phyloP scores from a whole-genome alignment of 2,113 vertebrate genomes.

The Cavia aperea region DNA sequence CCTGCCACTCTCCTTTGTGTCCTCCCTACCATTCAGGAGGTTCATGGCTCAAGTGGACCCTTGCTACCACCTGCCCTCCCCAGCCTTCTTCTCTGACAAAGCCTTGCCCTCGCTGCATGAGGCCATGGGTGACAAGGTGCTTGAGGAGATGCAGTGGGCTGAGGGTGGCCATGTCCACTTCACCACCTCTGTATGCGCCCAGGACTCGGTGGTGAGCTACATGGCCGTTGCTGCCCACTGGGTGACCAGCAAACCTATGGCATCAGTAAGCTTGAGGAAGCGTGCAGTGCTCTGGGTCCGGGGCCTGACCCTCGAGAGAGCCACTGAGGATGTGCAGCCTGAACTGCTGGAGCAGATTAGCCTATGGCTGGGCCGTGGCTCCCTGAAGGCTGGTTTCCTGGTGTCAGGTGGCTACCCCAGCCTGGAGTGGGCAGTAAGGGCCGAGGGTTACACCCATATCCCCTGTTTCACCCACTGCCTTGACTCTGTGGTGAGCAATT shows the following conservation, averaged over 20 bases:
- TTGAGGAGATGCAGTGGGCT: conserved; percentile 23
- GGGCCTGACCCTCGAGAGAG: neutral
- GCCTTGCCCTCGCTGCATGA: conserved; percentile 34
- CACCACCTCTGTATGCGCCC: neutral
- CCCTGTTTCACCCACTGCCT: conserved; percentile 59
- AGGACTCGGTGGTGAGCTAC: neutral
- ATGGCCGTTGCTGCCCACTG: conserved; percentile 45
- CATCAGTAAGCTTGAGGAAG: neutral
- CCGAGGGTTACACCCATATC: neutral
- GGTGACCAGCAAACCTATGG: fast-evolving
- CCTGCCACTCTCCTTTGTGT: conserved; percentile 29
- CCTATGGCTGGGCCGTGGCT: conserved; percentile 34
- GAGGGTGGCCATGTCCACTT: neutral
- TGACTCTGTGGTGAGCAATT: conserved; percentile 30
- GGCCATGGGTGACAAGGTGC: neutral
- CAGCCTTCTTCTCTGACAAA: neutral
- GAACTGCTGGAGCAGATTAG: conserved; percentile 32
- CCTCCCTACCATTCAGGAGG: conserved; percentile 30
- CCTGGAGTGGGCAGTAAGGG: neutral
- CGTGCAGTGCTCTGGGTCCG: conserved; percentile 26
- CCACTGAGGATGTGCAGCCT: neutral
- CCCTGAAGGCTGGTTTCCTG: conserved; percentile 34
- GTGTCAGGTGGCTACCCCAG: conserved; percentile 17
- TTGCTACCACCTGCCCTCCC: conserved; percentile 19
- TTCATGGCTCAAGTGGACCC: conserved; percentile 46